Evolutionary conservation across 2,888 invertebrate species (phyloP).

Genomic region (Mythimna ferrago): DNA sequence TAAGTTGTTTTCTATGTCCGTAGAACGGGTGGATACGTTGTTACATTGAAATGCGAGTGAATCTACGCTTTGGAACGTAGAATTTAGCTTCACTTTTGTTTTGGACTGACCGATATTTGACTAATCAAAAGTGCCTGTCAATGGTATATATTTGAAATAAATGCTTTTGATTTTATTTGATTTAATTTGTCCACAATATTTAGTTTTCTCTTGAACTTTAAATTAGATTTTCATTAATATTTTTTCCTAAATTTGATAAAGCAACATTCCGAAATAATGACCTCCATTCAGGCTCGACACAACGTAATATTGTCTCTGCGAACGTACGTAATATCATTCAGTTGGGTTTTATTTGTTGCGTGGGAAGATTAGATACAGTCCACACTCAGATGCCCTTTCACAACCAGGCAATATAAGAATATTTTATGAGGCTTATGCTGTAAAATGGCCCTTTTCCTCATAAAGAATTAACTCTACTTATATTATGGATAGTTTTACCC

Average conservation of each 20-base stretch:
- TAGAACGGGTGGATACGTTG: too few species aligned
- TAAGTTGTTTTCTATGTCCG: too few species aligned
- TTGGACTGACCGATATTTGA: too few species aligned
- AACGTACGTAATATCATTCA: neutral
- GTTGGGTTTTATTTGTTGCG: slow-evolving; percentile 21
- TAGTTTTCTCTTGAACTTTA: too few species aligned
- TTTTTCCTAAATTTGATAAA: neutral
- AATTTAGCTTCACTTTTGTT: too few species aligned
- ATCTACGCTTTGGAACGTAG: too few species aligned
- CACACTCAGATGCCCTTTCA: slow-evolving; percentile 19
- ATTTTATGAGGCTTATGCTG: slow-evolving; percentile 7
- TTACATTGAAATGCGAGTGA: too few species aligned
- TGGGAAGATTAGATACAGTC: slow-evolving; percentile 3
- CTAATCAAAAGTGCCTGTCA: too few species aligned
- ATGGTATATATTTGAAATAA: too few species aligned
- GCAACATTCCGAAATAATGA: neutral
- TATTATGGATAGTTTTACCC: neutral
- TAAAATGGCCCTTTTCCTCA: slow-evolving; percentile 21
- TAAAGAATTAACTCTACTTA: neutral
- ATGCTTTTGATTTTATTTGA: too few species aligned
- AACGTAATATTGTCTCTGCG: slow-evolving; percentile 2
- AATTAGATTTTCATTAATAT: too few species aligned
- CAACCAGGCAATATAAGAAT: slow-evolving; percentile 10
- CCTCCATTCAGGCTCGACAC: neutral
- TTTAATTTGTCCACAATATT: too few species aligned